Conservation (phyloP, 37 sponge, comb jelly and placozoan species). For the Chondrosia reniformis region DNA sequence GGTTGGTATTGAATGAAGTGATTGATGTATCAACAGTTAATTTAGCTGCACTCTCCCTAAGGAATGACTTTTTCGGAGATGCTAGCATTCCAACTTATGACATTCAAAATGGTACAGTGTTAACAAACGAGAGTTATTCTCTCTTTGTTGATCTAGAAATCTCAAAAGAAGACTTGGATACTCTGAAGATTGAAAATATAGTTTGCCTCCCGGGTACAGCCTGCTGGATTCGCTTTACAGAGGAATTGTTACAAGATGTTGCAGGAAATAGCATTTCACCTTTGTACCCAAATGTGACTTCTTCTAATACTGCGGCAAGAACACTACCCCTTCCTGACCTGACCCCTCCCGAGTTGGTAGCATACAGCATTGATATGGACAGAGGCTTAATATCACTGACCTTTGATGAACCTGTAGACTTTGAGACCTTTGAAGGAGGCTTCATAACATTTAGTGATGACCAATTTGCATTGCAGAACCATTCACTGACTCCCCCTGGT, state of each 20-base stretch:
- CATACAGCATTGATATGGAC: conserved; percentile 50
- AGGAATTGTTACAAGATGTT: conserved; percentile 49
- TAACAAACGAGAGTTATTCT: conserved; percentile 27
- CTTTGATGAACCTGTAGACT: conserved; percentile 60
- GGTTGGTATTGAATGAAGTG: conserved; percentile 68
- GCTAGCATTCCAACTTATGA: conserved; percentile 7
- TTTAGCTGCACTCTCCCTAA: conserved; percentile 43
- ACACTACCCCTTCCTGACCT: conserved; percentile 36
- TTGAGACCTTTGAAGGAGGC: conserved; percentile 4
- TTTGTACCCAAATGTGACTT: conserved; percentile 19
- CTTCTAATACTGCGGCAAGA: not conserved
- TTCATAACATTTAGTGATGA: conserved; percentile 37
- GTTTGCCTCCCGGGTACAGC: conserved; percentile 38
- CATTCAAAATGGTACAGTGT: not conserved
- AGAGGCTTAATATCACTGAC: conserved; percentile 35
- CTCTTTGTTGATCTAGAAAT: conserved; percentile 41
- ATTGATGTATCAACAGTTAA: conserved; percentile 49
- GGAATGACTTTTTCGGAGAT: conserved; percentile 2
- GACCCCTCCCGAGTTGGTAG: conserved; percentile 35
- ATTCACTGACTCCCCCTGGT: conserved; percentile 37
- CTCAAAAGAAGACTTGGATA: conserved; percentile 48
- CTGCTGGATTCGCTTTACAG: conserved; percentile 66
- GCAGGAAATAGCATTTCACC: conserved; percentile 49
- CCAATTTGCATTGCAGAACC: conserved; percentile 13
- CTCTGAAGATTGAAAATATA: conserved; percentile 33